Percentiles rank a stretch among this genome's conserved stretches.
phyloP scores from a whole-genome alignment of 2,113 vertebrate genomes.

The Rafetus swinhoei region DNA sequence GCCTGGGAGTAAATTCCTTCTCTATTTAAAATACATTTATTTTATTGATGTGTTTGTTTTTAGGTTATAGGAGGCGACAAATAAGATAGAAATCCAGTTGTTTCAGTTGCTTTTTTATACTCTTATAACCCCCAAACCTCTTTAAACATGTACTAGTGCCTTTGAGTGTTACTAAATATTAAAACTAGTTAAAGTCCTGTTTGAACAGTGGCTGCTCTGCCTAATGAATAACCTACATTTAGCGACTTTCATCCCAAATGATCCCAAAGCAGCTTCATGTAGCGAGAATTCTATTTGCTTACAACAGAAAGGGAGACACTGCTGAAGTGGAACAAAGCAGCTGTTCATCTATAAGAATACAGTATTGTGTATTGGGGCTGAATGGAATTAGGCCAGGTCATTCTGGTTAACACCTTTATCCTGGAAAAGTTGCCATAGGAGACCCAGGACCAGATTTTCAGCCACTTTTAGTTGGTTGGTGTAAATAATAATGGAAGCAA shows the following conservation, averaged over 20 bases:
- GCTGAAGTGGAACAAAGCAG: neutral
- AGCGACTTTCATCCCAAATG: slow-evolving; percentile 6
- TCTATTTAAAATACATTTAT: slow-evolving; percentile 56
- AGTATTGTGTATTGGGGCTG: neutral
- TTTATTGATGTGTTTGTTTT: slow-evolving; percentile 67
- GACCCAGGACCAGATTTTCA: neutral
- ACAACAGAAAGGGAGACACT: slow-evolving; percentile 3
- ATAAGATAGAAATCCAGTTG: slow-evolving; percentile 66
- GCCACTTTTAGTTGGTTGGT: neutral
- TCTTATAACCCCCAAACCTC: slow-evolving; percentile 38
- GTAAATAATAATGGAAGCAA: neutral
- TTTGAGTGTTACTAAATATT: slow-evolving; percentile 47
- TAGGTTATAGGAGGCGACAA: slow-evolving; percentile 36
- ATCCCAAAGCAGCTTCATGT: slow-evolving; percentile 1
- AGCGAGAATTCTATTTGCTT: neutral
- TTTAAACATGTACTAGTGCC: slow-evolving; percentile 55
- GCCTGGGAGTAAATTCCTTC: slow-evolving; percentile 56
- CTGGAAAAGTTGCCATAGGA: slow-evolving; percentile 6
- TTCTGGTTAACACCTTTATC: slow-evolving; percentile 17
- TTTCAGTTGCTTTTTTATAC: slow-evolving; percentile 39
- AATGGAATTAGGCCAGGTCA: neutral
- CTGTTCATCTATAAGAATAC: neutral
- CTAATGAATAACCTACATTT: slow-evolving; percentile 1
- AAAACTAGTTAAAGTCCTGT: slow-evolving; percentile 13
- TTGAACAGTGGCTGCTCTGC: slow-evolving; percentile 54